Conservation (phyloP, 2,113 vertebrate species). For the Sylvia atricapilla region DNA sequence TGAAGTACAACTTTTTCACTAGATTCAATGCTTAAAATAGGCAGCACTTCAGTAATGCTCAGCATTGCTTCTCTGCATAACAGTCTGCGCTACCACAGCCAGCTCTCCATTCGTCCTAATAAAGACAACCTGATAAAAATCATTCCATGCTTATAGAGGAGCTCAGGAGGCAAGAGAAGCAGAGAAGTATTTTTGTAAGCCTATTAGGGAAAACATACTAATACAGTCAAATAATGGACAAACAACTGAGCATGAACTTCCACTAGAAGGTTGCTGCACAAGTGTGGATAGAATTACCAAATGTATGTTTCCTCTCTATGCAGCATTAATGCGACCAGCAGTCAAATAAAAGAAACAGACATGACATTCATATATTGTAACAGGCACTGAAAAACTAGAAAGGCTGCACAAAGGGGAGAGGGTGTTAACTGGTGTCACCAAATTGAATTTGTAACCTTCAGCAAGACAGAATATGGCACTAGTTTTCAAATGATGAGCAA, state of each 20-base stretch:
- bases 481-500: background rate
- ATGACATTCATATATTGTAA: background rate
- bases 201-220: background rate
- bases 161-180: background rate
- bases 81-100: background rate
- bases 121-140: background rate
- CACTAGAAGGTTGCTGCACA: background rate
- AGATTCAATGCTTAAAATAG: background rate
- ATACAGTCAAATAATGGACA: background rate
- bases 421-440: background rate
- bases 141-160: background rate
- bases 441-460: background rate
- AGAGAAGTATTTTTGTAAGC: background rate
- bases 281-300: background rate
- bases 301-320: background rate
- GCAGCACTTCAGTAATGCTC: background rate
- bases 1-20: background rate
- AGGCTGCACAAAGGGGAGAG: background rate
- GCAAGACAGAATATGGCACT: background rate
- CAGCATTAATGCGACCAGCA: background rate
- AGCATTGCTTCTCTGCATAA: background rate
- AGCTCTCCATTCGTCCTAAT: background rate
- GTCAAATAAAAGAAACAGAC: background rate
- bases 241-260: background rate
- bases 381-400: background rate